These are phyloP conservation scores for Synergus gifuensis DNA, from an alignment of 2,888 invertebrate genomes.

Conservation along the genomic window DNA sequence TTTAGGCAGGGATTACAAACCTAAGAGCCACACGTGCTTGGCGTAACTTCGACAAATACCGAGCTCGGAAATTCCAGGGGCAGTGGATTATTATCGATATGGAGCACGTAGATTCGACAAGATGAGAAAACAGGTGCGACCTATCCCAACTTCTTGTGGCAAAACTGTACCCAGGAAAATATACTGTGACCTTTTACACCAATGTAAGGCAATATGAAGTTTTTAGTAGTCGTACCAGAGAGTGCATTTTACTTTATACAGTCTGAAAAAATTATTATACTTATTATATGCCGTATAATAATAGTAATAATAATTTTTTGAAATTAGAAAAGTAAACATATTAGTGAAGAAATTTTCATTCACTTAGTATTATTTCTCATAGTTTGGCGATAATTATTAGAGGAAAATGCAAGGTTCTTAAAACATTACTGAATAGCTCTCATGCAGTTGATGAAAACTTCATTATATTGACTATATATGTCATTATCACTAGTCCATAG, in stretches of 20 bases:
- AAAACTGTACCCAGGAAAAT: slow-evolving; percentile 17
- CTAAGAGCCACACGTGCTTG: slow-evolving; percentile 28
- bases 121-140: slow-evolving; percentile 26
- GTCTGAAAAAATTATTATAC: not conserved
- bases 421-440: not conserved
- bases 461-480: not conserved
- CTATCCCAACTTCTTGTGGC: not conserved
- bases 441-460: not conserved
- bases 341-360: no score
- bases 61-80: slow-evolving; percentile 14
- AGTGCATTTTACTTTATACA: slow-evolving; percentile 2
- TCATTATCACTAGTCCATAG: not conserved
- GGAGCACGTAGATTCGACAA: slow-evolving; percentile 13
- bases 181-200: not conserved
- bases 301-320: no score
- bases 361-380: no score
- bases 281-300: no score
- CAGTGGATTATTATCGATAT: slow-evolving; percentile 37
- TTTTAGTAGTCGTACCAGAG: not conserved
- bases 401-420: not conserved
- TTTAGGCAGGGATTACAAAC: slow-evolving; percentile 36
- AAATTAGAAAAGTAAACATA: no score
- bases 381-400: not conserved
- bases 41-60: slow-evolving; percentile 12
- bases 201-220: not conserved